A percentile compares a stretch with the other conserved stretches of the same genome.
These are phyloP conservation scores for Stomorhina lunata DNA, from an alignment of 2,888 invertebrate species.

Conservation along the genomic window DNA sequence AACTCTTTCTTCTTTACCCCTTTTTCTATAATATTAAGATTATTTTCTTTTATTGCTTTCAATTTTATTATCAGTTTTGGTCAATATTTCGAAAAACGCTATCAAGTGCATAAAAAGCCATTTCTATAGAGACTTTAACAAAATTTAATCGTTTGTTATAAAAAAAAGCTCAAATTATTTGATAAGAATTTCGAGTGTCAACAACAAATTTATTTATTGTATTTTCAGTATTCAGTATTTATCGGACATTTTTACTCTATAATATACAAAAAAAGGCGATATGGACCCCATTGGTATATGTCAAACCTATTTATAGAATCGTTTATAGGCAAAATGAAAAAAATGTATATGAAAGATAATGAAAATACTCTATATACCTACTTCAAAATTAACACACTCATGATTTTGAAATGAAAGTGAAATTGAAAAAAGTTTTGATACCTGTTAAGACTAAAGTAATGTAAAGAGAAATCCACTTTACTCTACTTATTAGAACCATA, in stretches of 20 bases:
- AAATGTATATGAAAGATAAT: not conserved
- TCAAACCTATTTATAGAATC: not conserved
- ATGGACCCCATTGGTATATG: slow-evolving; percentile 12
- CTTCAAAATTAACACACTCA: not conserved
- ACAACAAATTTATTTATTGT: slow-evolving; percentile 17
- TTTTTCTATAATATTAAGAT: too few species aligned
- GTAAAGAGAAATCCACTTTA: not conserved
- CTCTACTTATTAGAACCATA: too few species aligned
- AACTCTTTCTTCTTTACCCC: too few species aligned
- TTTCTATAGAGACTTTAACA: not conserved
- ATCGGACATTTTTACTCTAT: slow-evolving; percentile 28
- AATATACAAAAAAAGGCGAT: slow-evolving; percentile 15
- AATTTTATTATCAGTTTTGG: not conserved
- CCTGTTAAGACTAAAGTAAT: not conserved
- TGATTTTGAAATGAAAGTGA: slow-evolving; percentile 15
- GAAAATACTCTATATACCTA: not conserved
- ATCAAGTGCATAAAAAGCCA: not conserved
- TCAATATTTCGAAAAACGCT: not conserved
- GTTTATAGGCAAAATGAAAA: not conserved
- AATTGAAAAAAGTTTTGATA: not conserved
- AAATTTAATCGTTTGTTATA: slow-evolving; percentile 2
- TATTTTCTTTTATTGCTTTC: not conserved
- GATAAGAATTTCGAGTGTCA: slow-evolving; percentile 49
- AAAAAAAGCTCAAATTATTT: slow-evolving; percentile 11
- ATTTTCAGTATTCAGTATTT: slow-evolving; percentile 1